phyloP scores from a whole-genome alignment of 2,888 invertebrate genomes.

The Pseudoips prasinana region DNA sequence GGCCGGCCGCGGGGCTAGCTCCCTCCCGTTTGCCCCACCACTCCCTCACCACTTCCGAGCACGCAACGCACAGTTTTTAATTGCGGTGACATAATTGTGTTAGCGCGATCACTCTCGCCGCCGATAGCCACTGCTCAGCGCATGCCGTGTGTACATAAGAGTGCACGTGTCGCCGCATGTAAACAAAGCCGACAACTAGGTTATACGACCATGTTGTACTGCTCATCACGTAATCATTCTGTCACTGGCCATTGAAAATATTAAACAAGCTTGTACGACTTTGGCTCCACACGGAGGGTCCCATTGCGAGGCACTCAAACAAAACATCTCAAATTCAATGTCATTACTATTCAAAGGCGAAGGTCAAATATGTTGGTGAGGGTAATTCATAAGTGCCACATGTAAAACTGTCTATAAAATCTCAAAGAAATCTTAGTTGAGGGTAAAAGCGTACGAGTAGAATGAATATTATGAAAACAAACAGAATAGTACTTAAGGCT shows the following conservation, averaged over 20 bases:
- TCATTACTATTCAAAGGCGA: too few species aligned
- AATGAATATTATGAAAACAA: too few species aligned
- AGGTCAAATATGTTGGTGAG: too few species aligned
- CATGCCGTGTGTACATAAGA: slow-evolving; percentile 35
- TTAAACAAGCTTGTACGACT: too few species aligned
- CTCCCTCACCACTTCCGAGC: slow-evolving; percentile 30
- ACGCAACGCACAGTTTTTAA: slow-evolving; percentile 52
- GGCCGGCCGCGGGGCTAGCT: slow-evolving; percentile 29
- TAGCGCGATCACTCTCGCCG: slow-evolving; percentile 56
- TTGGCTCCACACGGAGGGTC: too few species aligned
- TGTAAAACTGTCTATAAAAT: too few species aligned
- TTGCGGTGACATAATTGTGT: slow-evolving; percentile 56
- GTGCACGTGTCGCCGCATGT: slow-evolving; percentile 60
- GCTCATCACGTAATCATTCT: slow-evolving; percentile 24
- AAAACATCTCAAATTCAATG: too few species aligned
- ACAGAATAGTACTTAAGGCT: too few species aligned
- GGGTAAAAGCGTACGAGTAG: too few species aligned
- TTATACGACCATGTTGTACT: slow-evolving; percentile 28
- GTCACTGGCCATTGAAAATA: slow-evolving; percentile 13
- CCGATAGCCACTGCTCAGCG: slow-evolving; percentile 42
- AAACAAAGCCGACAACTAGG: slow-evolving; percentile 51
- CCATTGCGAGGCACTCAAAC: too few species aligned
- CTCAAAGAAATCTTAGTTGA: too few species aligned
- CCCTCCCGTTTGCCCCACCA: slow-evolving; percentile 20
- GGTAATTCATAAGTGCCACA: too few species aligned